Evolutionary conservation across 2,888 invertebrate genomes (phyloP), one percentile per base, ranked within the genome.

Genomic region (Syrphus vitripennis): DNA sequence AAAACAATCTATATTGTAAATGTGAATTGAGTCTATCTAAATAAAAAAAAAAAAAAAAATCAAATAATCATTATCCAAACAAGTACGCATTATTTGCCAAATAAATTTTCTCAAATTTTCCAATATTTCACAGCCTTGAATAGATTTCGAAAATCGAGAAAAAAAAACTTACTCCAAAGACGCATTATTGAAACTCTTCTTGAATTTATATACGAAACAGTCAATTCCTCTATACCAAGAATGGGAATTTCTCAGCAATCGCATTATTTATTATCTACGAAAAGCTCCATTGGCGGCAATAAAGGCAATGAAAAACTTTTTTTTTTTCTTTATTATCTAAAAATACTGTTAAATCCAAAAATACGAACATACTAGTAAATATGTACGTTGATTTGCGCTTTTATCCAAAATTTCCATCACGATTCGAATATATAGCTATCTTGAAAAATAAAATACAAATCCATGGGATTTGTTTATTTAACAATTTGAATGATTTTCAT

Each of bases 321-420:
- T 63, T 63, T n/a, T 37, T 57, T 53, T 53, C 61, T 61, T 63
- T 63, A 21, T 37, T 57, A 59, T 53, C 61, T 61, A 26, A 75
- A 80, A 74, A 80, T 80, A 69, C 42, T 75, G 50, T 37, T 14
- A 26, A 67, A 67, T 67, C 50, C 45, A 40, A 69, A 81, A 75
- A 70, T 81, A 80, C 12, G 10, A 19, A n/a, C n/a, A n/a, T n/a
- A n/a, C n/a, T n/a, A n/a, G n/a, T n/a, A n/a, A n/a, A n/a, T n/a
- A n/a, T n/a, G n/a, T n/a, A n/a, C n/a, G n/a, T n/a, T n/a, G n/a
- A 59, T 24, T 10, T 7, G 31, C 29, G 65, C 29, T n/a, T 26
- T 10, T 10, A 14, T 24, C 5, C 12, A 19, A 72, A 21, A 19
- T 57, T 48, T 42, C 45, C 34, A 65, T 61, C 65, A 37, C 16